A percentile compares a stretch with the other conserved stretches of the same genome.
phyloP scores from a whole-genome alignment of 2,797 vertebrate species.

The Taenioides sp. region DNA sequence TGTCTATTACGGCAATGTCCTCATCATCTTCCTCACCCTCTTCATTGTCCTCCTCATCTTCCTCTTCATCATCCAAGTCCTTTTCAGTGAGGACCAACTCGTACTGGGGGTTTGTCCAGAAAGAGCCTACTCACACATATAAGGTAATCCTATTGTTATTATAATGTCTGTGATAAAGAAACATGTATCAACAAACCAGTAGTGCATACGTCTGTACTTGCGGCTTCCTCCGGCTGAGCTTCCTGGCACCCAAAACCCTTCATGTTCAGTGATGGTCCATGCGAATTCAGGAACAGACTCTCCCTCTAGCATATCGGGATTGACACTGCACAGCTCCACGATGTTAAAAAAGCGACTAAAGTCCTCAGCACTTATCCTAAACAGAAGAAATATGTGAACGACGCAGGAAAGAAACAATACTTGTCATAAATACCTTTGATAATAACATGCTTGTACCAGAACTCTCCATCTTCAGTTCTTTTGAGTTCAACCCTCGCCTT shows the following conservation, averaged over 20 bases:
- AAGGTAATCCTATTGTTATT: not conserved
- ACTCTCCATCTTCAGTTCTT: conserved; percentile 79
- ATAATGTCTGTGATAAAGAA: not conserved
- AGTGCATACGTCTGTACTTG: conserved; percentile 59
- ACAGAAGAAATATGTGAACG: conserved; percentile 2
- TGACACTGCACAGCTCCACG: conserved; percentile 80
- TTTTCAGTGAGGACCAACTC: conserved; percentile 70
- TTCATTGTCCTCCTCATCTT: conserved; percentile 37
- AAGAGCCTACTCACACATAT: conserved; percentile 62
- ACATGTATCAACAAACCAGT: not conserved
- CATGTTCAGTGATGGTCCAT: conserved; percentile 75
- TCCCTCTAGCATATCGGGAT: conserved; percentile 67
- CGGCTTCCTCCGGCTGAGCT: conserved; percentile 80
- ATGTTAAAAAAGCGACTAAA: conserved; percentile 72
- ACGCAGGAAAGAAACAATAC: not conserved
- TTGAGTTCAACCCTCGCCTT: conserved; percentile 71
- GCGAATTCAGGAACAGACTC: conserved; percentile 11
- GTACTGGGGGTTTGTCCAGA: conserved; percentile 83
- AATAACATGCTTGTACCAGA: conserved; percentile 68
- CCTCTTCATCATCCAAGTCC: conserved; percentile 54
- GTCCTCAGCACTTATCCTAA: conserved; percentile 78
- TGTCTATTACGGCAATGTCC: conserved; percentile 27
- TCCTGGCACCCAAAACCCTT: conserved; percentile 74
- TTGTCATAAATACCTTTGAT: not conserved
- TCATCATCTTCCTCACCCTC: conserved; percentile 53